Percentiles rank a stretch among this genome's conserved stretches.
These are phyloP conservation scores for Tympanoctomys barrerae DNA, from an alignment of 2,797 vertebrate genomes.

Conservation along the genomic window DNA sequence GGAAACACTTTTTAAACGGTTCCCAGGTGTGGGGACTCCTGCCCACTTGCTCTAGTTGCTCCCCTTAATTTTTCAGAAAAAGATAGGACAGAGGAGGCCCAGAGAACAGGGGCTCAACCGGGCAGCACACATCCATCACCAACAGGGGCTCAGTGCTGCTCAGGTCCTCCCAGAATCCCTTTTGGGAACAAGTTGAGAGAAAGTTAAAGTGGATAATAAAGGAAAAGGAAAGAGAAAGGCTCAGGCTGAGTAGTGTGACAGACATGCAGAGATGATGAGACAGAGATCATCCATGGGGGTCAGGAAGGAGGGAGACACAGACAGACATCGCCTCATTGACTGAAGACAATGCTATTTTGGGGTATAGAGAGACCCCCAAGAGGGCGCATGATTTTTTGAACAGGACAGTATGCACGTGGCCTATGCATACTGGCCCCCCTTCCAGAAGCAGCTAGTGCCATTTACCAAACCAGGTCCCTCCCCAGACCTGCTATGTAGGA, in stretches of 20 bases:
- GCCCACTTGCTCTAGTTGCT: not conserved
- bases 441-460: not conserved
- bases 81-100: not conserved
- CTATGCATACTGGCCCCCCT: not conserved
- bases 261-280: conserved; percentile 3
- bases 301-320: not conserved
- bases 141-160: not conserved
- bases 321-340: not conserved
- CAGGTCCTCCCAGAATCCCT: not conserved
- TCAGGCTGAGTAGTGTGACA: not conserved
- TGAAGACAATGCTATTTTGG: not conserved
- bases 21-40: not conserved
- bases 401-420: not conserved
- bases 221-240: not conserved
- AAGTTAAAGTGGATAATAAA: not conserved
- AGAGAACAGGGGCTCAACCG: not conserved
- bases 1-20: not conserved
- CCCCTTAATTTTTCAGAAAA: not conserved
- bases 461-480: conserved; percentile 40
- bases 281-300: not conserved
- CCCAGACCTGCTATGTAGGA: conserved; percentile 41
- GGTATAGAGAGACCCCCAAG: not conserved
- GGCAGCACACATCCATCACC: not conserved
- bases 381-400: not conserved
- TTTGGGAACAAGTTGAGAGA: not conserved